Evolutionary conservation across 2,113 vertebrate species (phyloP).

Genomic region (Cyprinodon brontotheroides): DNA sequence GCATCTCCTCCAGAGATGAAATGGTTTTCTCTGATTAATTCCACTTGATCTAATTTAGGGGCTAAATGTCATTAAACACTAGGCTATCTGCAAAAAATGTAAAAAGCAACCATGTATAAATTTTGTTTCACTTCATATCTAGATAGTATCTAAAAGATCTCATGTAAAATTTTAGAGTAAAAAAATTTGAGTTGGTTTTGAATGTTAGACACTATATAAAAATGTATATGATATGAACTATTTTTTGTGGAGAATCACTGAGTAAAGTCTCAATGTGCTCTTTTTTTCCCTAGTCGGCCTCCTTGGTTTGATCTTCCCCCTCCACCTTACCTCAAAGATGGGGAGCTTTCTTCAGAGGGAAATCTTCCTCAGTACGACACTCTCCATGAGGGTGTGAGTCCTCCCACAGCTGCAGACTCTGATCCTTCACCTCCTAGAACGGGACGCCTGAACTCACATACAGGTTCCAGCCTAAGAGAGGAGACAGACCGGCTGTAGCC

Average conservation of each 20-base stretch:
- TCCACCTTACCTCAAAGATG: constrained; percentile 89
- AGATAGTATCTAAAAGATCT: background rate
- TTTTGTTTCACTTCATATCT: too few species aligned
- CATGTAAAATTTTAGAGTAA: background rate
- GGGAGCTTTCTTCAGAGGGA: constrained; percentile 76
- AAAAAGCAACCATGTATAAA: too few species aligned
- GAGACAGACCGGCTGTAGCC: constrained; percentile 61
- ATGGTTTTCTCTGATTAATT: background rate
- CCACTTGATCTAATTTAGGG: background rate
- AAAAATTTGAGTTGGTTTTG: background rate
- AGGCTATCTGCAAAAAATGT: too few species aligned
- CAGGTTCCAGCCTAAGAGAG: constrained; percentile 29
- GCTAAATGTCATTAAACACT: background rate
- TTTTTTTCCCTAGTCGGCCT: constrained; percentile 80
- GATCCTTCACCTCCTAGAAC: constrained; percentile 52
- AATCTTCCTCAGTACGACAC: constrained; percentile 89
- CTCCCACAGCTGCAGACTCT: constrained; percentile 2
- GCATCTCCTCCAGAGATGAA: background rate
- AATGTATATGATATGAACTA: background rate
- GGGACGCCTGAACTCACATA: constrained; percentile 29
- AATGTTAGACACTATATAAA: background rate
- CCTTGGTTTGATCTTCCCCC: constrained; percentile 97
- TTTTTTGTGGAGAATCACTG: background rate
- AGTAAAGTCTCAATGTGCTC: background rate
- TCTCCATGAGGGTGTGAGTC: constrained; percentile 26